Base-by-base conservation (phyloP, 35 echinoderm and acorn worm genomes). In the Acanthaster planci region DNA sequence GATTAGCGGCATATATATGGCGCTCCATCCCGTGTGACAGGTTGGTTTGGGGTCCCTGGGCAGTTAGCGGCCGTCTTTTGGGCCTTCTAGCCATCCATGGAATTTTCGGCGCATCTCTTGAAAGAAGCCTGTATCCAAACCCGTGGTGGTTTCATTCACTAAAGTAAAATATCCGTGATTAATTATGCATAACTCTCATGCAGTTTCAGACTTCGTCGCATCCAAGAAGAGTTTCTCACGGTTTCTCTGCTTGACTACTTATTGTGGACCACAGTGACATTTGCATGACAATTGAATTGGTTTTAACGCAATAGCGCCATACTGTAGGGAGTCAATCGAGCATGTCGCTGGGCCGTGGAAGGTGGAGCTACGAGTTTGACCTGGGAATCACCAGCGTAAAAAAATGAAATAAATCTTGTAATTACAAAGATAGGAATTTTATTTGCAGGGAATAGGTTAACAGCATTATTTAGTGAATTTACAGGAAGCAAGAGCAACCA, bases 121-220 rank as follows among this genome's bases (percentile, higher is more conserved):
- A 72, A 26, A 12, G 18, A 29, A 72, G 34, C 64, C 64, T 30
- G 8, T 29, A 72, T 72, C 64, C 14, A 26, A 36, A 60, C 42
- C 42, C 15, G 30, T 26, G 8, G 34, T 72, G 64, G 64, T 29
- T 34, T 72, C 34, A 72, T 72, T 72, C 64, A 72, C 0, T 10
- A 30, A 29, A 72, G 26, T 72, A 72, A 72, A 72, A 72, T 72
- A 72, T 72, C 64, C 64, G 64, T 72, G 64, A 10, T 72, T 72
- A 72, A 72, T 72, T 72, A 72, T 72, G 64, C 64, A 72, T 29
- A 29, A 72, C 30, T 26, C 14, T 4, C 14, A 31, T 29, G 64
- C 7, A 72, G 64, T 29, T 72, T 72, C 64, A 72, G 34, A 12
- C 64, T 26, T 31, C 23, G 34, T 27, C 64, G 64, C 26, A 72